A percentile compares a stretch with the other conserved stretches of the same genome.
phyloP scores from a whole-genome alignment of 2,888 invertebrate genomes.

The Meteorus colon region DNA sequence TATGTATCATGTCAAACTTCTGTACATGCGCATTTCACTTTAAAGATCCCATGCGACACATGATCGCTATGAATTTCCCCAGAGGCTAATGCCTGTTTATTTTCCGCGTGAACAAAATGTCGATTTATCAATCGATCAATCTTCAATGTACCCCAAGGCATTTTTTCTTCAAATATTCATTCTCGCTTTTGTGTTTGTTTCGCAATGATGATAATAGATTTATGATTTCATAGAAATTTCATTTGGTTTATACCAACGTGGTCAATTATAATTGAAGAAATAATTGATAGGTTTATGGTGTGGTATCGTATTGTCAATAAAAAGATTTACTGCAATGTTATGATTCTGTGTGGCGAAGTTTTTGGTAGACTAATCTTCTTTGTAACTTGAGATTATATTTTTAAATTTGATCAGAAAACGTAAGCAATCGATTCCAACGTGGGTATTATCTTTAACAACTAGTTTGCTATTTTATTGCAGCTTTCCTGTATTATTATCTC shows the following conservation, averaged over 20 bases:
- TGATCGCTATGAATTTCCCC: neutral
- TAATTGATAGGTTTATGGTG: conserved; percentile 7
- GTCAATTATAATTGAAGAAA: conserved; percentile 11
- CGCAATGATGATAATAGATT: neutral
- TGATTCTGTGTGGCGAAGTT: neutral
- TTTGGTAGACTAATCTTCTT: neutral
- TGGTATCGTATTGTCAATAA: neutral
- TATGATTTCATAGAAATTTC: neutral
- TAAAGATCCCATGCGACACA: conserved; percentile 6
- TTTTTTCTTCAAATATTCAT: neutral
- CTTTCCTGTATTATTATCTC: conserved; percentile 1
- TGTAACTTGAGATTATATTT: neutral
- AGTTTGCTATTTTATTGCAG: conserved; percentile 10
- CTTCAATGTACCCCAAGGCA: neutral
- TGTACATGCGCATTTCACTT: neutral
- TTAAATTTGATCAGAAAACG: neutral
- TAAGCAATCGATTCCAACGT: neutral
- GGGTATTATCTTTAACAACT: conserved; percentile 7
- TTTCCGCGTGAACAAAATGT: neutral
- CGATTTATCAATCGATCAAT: conserved; percentile 26
- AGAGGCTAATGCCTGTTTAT: conserved; percentile 3
- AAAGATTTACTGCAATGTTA: neutral
- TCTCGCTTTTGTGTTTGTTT: neutral
- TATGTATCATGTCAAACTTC: neutral
- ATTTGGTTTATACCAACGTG: conserved; percentile 4